phyloP scores from a whole-genome alignment of 2,888 invertebrate genomes.

The Dilophus febrilis region DNA sequence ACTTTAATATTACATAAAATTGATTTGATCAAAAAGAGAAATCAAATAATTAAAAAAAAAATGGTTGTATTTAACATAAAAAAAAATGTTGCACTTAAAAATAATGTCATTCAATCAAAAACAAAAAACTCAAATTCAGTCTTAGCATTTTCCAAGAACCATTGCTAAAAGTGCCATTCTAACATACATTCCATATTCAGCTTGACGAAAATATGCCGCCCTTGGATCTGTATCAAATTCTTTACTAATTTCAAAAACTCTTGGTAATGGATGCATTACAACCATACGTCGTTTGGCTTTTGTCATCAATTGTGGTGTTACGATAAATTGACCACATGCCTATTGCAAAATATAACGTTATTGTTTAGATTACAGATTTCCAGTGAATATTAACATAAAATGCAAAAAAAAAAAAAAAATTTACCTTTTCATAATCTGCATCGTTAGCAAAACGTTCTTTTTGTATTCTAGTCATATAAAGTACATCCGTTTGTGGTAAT shows the following conservation, averaged over 20 bases:
- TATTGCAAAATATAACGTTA: no score
- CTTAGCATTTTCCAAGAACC: constrained; percentile 45
- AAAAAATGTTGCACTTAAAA: background rate
- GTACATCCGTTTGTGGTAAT: constrained; percentile 62
- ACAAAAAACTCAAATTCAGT: background rate
- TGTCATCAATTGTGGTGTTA: constrained; percentile 93
- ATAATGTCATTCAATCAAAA: background rate
- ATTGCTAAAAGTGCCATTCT: constrained; percentile 93
- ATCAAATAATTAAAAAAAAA: no score
- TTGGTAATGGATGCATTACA: constrained; percentile 93
- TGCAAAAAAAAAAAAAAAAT: constrained; percentile 38
- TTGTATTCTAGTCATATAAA: constrained; percentile 98
- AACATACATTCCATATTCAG: constrained; percentile 94
- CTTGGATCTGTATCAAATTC: constrained; percentile 93
- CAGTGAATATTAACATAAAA: no score
- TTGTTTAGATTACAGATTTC: constrained; percentile 7
- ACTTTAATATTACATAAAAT: background rate
- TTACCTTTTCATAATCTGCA: constrained; percentile 60
- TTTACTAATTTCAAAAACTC: constrained; percentile 85
- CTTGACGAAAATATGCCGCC: constrained; percentile 97
- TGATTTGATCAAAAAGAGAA: no score
- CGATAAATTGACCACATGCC: constrained; percentile 72
- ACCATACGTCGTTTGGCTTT: constrained; percentile 85
- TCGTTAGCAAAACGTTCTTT: constrained; percentile 72
- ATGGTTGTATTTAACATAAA: background rate